Base-by-base conservation (phyloP, 2,888 invertebrate genomes). In the Eucera pruinosa region DNA sequence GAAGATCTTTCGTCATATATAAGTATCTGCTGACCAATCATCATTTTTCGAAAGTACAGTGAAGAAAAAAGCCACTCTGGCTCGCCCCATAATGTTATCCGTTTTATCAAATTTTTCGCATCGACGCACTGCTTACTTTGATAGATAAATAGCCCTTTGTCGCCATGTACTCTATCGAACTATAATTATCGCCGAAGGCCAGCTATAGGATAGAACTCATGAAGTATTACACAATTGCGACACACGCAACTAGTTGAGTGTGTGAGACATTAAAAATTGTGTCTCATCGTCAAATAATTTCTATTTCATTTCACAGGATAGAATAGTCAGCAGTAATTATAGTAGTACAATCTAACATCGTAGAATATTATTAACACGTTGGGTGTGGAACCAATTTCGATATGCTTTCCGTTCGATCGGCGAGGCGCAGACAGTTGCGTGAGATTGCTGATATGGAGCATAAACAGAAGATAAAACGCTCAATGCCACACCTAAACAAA, bases 51-150 rank as follows among this genome's bases (percentile, higher is more conserved):
- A 50, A 30, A 41, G 11, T 5, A 4, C 23, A 23, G 39, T 3
- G 25, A 47, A 11, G 47, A 50, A 57, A 47, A 11, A 55, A 50
- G 47, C 2, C 11, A 11, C 6, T 23, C 25, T 18, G 9, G 41
- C 41, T 54, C 20, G 52, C 52, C 60, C 52, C 13, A 15, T 18
- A 33, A 27, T 25, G 47, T 55, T 25, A 54, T 55, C 36, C 18
- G 20, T 60, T 41, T 50, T n/a, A 25, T 15, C 30, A 23, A 66
- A 4, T 54, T 64, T 78, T 71, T 62, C 25, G 23, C 11, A 20
- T 15, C 18, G 25, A 25, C 57, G 36, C 66, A 80, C 58, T 69
- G 80, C 78, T 78, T 80, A 73, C 48, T 78, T 66, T 74, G 80
- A 74, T 78, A 78, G 45, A 74, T 48, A 74, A 80, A 80, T 73